These are phyloP conservation scores for Ophioderma brevispina DNA, from an alignment of 35 echinoderm and acorn worm species.

Conservation along the genomic window DNA sequence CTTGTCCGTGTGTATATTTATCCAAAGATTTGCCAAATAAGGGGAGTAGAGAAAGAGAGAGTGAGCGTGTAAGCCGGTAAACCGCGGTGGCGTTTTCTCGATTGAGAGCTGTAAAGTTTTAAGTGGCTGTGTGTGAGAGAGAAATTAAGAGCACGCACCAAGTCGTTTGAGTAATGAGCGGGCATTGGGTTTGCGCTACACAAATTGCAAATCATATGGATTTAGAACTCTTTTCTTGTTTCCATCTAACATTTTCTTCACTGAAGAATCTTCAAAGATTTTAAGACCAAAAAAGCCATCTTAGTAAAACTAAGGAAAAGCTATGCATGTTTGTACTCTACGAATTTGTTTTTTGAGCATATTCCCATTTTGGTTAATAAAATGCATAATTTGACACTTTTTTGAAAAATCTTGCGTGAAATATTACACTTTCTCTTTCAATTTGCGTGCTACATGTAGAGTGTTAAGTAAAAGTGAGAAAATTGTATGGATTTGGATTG, in stretches of 20 bases:
- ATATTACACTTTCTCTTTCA: too few relatives aligned
- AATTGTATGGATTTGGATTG: slow-evolving; percentile 1
- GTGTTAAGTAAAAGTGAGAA: background rate
- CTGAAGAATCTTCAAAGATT: too few relatives aligned
- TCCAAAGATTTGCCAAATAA: background rate
- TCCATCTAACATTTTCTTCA: too few relatives aligned
- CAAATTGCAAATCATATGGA: slow-evolving; percentile 3
- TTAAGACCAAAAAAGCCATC: too few relatives aligned
- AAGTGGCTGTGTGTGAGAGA: background rate
- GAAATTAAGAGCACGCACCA: background rate
- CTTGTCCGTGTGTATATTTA: background rate
- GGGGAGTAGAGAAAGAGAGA: background rate
- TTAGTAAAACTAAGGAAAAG: too few relatives aligned
- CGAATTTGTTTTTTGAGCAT: too few relatives aligned
- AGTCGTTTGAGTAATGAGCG: background rate
- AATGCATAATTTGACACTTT: background rate
- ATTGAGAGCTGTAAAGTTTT: too few relatives aligned
- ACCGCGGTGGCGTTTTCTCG: too few relatives aligned
- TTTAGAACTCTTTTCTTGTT: too few relatives aligned
- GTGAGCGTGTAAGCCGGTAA: background rate
- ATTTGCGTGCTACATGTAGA: background rate
- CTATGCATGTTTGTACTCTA: too few relatives aligned
- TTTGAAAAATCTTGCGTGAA: background rate
- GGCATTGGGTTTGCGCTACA: background rate
- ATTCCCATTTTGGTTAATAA: too few relatives aligned